A percentile compares a stretch with the other conserved stretches of the same genome.
phyloP scores from a whole-genome alignment of 2,797 vertebrate species.

The Rhinoraja longicauda region DNA sequence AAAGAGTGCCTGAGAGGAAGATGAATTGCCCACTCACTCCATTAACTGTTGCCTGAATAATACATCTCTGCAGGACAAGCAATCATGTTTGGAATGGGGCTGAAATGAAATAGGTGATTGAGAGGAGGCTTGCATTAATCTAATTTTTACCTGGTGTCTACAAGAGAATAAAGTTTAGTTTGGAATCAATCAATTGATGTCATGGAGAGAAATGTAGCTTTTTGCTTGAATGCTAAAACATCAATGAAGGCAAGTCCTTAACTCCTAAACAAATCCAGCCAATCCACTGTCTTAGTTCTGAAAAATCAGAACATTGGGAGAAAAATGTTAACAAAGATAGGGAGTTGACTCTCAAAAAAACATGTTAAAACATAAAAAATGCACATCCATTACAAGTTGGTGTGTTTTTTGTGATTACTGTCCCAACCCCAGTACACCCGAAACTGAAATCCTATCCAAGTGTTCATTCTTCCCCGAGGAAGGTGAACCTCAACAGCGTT shows the following conservation, averaged over 20 bases:
- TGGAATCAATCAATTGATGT: not conserved
- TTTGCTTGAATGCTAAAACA: not conserved
- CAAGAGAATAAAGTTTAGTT: not conserved
- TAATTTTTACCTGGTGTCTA: not conserved
- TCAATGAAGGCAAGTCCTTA: not conserved
- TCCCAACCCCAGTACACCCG: not conserved
- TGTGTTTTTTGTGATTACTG: not conserved
- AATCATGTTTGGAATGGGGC: not conserved
- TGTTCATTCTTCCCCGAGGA: not conserved
- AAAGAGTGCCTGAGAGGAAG: too few species aligned
- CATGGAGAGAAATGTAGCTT: not conserved
- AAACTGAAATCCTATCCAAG: not conserved
- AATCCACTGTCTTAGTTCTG: not conserved
- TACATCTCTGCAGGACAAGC: not conserved
- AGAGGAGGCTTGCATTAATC: too few species aligned
- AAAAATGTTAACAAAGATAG: not conserved
- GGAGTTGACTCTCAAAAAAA: not conserved
- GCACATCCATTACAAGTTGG: not conserved
- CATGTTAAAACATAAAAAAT: not conserved
- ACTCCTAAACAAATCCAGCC: not conserved
- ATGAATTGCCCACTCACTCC: not conserved
- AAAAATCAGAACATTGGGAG: not conserved
- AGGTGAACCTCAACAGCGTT: not conserved
- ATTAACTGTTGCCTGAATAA: not conserved
- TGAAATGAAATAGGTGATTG: not conserved